phyloP scores from a whole-genome alignment of 2,113 vertebrate genomes.

The Caretta caretta region DNA sequence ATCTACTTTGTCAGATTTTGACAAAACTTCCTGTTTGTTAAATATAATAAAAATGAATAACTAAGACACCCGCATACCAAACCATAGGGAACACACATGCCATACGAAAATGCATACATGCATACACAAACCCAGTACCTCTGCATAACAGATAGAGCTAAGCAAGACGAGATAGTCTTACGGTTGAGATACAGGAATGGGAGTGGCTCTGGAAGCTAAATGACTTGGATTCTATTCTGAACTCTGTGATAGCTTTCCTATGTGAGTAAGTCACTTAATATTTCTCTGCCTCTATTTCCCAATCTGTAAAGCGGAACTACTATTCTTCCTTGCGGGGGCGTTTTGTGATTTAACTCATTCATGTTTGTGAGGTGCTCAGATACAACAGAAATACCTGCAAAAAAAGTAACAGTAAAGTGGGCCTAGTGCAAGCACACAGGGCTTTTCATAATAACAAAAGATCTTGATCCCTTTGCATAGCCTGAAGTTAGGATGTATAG shows the following conservation, averaged over 20 bases:
- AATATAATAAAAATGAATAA: background rate
- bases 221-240: background rate
- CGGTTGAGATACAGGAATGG: accelerated
- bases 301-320: accelerated
- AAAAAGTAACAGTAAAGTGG: background rate
- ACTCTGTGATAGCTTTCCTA: background rate
- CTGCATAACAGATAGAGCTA: background rate
- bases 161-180: background rate
- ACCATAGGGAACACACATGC: background rate
- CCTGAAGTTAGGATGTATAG: accelerated
- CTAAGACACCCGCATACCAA: background rate
- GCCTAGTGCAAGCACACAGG: accelerated
- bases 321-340: background rate
- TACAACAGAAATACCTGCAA: background rate
- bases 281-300: background rate
- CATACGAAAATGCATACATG: background rate
- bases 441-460: accelerated
- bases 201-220: accelerated
- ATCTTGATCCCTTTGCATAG: accelerated
- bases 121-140: background rate
- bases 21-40: background rate
- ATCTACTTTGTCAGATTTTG: background rate
- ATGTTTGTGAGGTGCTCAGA: accelerated
- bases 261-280: background rate
- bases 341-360: background rate